Base-by-base conservation (phyloP, 2,888 invertebrate genomes). In the Sinhomidia bicolor region DNA sequence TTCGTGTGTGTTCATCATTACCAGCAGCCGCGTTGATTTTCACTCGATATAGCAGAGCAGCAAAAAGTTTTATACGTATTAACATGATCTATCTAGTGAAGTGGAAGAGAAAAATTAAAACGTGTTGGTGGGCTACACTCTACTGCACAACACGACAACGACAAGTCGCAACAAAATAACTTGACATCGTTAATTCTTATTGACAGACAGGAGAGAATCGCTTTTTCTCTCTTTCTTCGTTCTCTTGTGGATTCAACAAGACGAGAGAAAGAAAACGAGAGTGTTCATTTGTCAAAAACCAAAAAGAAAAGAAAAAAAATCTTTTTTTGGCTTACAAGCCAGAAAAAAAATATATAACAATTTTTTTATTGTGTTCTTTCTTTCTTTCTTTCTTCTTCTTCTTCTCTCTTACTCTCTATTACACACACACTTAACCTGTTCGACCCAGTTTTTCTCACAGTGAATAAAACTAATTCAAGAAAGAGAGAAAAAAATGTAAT, bases 71-170 rank as follows among this genome's bases (percentile, higher is more conserved):
- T 32, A 14, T n/a, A 17, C 41, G 20, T 17, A 41, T 44, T 44
- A 17, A 41, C 71, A 74, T 68, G 68, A 74, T 74, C 44, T 74
- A 44, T 47, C 44, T 74, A 44, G 71, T 74, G 71, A 74, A 74
- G 71, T 74, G 71, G 71, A 74, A 47, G 23, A 74, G 71, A 74
- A 74, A 74, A 44, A 44, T 74, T 44, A 74, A 6, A 44, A 74
- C 44, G 44, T 74, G 71, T 68, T 14, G 68, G 14, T 10, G 32
- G 68, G 26, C 23, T n/a, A n/a, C n/a, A n/a, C n/a, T n/a, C n/a
- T n/a, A n/a, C n/a, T n/a, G n/a, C n/a, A n/a, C n/a, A n/a, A n/a
- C n/a, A n/a, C n/a, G n/a, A 65, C 3, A n/a, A 65, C 29, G 4
- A 65, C 10, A 14, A 2, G 20, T n/a, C 3, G 9, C 14, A 65